phyloP scores from a whole-genome alignment of 1,140 invertebrate species.

The Drosophila baimaii region DNA sequence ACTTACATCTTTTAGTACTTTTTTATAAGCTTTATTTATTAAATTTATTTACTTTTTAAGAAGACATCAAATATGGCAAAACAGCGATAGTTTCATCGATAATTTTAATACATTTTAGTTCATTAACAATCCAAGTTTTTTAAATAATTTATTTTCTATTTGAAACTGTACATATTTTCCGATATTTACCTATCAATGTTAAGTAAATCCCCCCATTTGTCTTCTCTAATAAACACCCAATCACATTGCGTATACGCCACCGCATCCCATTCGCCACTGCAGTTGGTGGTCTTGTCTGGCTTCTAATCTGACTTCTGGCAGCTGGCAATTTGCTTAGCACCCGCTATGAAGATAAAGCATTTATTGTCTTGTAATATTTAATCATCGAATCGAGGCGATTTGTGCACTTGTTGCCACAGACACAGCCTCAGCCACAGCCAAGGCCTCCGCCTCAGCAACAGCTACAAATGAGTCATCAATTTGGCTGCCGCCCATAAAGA shows the following conservation, averaged over 20 bases:
- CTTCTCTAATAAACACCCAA: background rate
- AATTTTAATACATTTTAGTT: background rate
- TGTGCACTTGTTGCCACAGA: constrained; percentile 67
- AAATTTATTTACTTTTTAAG: too few relatives aligned
- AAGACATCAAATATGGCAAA: too few relatives aligned
- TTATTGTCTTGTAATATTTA: constrained; percentile 81
- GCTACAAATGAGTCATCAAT: constrained; percentile 76
- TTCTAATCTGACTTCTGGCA: constrained; percentile 70
- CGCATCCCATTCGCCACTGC: background rate
- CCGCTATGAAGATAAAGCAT: constrained; percentile 74
- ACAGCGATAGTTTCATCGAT: too few relatives aligned
- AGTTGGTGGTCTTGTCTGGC: constrained; percentile 47
- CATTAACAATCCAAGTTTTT: too few relatives aligned
- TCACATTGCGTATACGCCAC: constrained; percentile 30
- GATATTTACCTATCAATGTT: background rate
- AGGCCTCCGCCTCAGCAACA: constrained; percentile 6
- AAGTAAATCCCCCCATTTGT: too few relatives aligned
- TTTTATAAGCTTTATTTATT: too few relatives aligned
- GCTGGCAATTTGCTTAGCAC: constrained; percentile 72
- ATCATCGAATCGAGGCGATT: constrained; percentile 65
- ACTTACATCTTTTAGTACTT: too few relatives aligned
- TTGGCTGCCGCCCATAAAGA: constrained; percentile 58
- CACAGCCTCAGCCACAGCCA: constrained; percentile 5
- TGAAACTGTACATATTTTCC: too few relatives aligned
- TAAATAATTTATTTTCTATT: background rate